Evolutionary conservation across 2,113 vertebrate genomes (phyloP).

Genomic region (Alectura lathami): DNA sequence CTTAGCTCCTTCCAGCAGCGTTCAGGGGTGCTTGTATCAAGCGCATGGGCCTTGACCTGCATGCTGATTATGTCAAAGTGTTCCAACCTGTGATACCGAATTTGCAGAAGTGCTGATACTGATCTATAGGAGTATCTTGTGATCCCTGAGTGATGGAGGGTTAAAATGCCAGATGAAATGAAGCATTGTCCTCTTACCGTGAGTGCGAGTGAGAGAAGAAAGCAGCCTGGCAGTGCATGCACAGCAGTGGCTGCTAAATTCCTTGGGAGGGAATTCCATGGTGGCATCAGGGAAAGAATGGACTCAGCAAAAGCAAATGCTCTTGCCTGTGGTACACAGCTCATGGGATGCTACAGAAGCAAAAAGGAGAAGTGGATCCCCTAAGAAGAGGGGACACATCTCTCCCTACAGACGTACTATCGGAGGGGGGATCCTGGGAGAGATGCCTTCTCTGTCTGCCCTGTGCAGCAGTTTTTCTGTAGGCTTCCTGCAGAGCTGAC

Average conservation of each 20-base stretch:
- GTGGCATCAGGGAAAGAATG: background rate
- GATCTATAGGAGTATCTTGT: background rate
- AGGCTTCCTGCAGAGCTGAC: background rate
- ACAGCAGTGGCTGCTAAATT: background rate
- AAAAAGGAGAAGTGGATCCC: background rate
- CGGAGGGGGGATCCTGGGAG: background rate
- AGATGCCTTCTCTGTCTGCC: background rate
- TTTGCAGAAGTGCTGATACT: background rate
- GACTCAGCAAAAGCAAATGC: background rate
- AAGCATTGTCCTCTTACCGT: background rate
- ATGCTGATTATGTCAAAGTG: background rate
- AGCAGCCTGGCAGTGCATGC: background rate
- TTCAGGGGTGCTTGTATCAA: background rate
- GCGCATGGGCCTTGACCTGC: fast-evolving
- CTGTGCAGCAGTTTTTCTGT: background rate
- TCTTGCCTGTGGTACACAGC: background rate
- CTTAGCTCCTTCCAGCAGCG: background rate
- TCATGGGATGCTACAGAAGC: background rate
- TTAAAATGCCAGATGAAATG: background rate
- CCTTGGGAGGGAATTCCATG: fast-evolving
- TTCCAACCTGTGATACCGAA: fast-evolving
- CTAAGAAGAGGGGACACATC: background rate
- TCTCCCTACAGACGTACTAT: background rate
- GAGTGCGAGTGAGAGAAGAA: background rate
- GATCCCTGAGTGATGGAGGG: background rate